Conservation (phyloP, 1,140 invertebrate genomes). For the Elymnias hypermnestra region DNA sequence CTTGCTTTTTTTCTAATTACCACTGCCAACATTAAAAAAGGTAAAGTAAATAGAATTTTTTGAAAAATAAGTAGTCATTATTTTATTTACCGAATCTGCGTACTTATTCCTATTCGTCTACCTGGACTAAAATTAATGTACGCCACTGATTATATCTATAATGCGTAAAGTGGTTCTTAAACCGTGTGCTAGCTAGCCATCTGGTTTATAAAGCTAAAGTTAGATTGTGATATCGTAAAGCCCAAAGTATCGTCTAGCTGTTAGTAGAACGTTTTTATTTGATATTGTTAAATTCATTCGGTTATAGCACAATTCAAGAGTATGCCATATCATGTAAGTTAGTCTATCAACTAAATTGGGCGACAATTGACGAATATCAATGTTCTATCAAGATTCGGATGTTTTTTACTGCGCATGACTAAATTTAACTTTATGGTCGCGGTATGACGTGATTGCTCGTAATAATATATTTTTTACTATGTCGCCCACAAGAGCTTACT, state of each 20-base stretch:
- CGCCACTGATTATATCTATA: slow-evolving; percentile 6
- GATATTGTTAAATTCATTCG: no score
- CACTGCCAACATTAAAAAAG: no score
- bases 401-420: slow-evolving; percentile 60
- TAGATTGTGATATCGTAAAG: slow-evolving; percentile 74
- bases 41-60: no score
- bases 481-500: not conserved
- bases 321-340: no score
- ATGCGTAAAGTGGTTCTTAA: slow-evolving; percentile 23
- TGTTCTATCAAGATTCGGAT: slow-evolving; percentile 5
- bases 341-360: not conserved
- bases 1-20: no score
- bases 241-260: slow-evolving; percentile 57
- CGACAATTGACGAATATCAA: not conserved
- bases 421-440: slow-evolving; percentile 27
- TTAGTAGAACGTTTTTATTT: slow-evolving; percentile 38
- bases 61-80: no score
- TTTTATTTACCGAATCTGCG: no score
- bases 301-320: no score
- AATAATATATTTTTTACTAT: slow-evolving; percentile 5
- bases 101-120: not conserved
- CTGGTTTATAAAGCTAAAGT: slow-evolving; percentile 74
- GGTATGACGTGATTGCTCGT: slow-evolving; percentile 13
- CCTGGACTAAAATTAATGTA: not conserved
- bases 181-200: slow-evolving; percentile 65